Conservation (phyloP, 1,140 invertebrate species). For the Calliphora vicina region DNA sequence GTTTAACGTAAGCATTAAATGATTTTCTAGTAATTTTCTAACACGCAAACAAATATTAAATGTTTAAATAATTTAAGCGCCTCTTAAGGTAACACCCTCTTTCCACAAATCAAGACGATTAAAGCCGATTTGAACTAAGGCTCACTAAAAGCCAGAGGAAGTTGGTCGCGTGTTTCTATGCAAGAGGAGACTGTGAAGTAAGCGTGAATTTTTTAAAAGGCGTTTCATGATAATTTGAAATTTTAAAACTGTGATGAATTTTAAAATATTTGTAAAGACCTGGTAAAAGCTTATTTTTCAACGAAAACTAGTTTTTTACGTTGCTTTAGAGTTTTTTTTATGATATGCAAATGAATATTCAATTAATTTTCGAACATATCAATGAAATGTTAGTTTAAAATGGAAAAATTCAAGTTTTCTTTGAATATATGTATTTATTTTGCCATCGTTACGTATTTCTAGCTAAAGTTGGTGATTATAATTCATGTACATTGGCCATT, state of each 20-base stretch:
- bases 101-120: neutral
- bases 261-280: neutral
- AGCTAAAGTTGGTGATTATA: neutral
- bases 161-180: neutral
- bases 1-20: neutral
- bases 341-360: slow-evolving; percentile 34
- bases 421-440: neutral
- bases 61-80: slow-evolving; percentile 22
- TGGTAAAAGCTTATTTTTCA: neutral
- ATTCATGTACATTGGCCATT: neutral
- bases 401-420: neutral
- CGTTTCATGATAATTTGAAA: slow-evolving; percentile 29
- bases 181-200: neutral
- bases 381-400: slow-evolving; percentile 19
- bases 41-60: slow-evolving; percentile 25
- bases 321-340: neutral
- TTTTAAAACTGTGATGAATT: neutral
- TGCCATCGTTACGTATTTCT: neutral
- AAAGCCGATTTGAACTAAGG: neutral
- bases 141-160: neutral
- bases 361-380: slow-evolving; percentile 27
- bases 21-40: slow-evolving; percentile 12
- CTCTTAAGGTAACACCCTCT: slow-evolving; percentile 4
- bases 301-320: neutral
- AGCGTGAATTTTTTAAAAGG: slow-evolving; percentile 1